Percentiles rank a stretch among this genome's conserved stretches.
phyloP scores from a whole-genome alignment of 2,888 invertebrate species.

The Hirtodrosophila histrioides region DNA sequence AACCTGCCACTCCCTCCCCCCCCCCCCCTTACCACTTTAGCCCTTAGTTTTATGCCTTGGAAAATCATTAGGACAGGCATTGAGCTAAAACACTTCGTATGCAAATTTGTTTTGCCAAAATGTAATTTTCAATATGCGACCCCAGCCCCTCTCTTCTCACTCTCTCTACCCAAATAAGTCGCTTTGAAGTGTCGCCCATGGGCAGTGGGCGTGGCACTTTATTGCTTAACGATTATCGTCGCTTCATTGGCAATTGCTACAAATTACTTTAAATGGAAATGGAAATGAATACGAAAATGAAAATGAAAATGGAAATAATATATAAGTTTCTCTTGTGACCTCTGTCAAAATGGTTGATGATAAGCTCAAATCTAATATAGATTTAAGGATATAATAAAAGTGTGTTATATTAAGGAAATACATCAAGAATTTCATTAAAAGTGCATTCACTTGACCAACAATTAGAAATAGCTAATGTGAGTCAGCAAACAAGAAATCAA shows the following conservation, averaged over 20 bases:
- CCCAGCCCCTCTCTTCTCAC: background rate
- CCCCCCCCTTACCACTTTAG: too few relatives aligned
- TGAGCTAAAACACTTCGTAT: slow-evolving; percentile 63
- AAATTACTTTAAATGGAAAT: slow-evolving; percentile 60
- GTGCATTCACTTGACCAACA: background rate
- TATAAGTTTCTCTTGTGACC: slow-evolving; percentile 1
- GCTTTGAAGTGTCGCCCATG: slow-evolving; percentile 42
- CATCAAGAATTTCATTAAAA: too few relatives aligned
- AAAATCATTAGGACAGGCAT: slow-evolving; percentile 70
- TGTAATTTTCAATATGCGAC: slow-evolving; percentile 64
- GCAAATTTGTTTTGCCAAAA: slow-evolving; percentile 68
- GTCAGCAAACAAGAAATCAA: slow-evolving; percentile 2
- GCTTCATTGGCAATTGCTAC: slow-evolving; percentile 59
- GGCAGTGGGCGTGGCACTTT: slow-evolving; percentile 56
- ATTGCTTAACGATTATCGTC: slow-evolving; percentile 69
- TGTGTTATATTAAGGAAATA: background rate
- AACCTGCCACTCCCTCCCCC: slow-evolving; percentile 4
- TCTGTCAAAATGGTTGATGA: background rate
- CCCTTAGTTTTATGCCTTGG: slow-evolving; percentile 51
- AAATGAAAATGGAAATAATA: slow-evolving; percentile 17
- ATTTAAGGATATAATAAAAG: background rate
- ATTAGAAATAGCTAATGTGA: background rate
- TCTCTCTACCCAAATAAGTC: background rate
- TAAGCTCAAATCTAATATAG: slow-evolving; percentile 24
- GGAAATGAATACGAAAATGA: slow-evolving; percentile 17